These are phyloP conservation scores for Ptychoptera albimana DNA, from an alignment of 2,888 invertebrate species.

Conservation along the genomic window DNA sequence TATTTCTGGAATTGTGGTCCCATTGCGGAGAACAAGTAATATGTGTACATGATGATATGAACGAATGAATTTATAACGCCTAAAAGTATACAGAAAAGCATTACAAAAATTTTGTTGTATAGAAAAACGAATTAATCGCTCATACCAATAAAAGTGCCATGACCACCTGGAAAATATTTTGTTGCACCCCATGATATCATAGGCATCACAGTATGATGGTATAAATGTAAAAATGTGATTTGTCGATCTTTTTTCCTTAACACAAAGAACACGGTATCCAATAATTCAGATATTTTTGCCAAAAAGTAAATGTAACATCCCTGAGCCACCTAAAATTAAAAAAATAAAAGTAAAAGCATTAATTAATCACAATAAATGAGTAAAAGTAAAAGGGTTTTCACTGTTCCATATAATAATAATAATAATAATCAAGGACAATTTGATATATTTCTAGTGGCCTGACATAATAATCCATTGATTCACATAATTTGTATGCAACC, in stretches of 20 bases:
- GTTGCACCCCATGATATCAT: constrained; percentile 86
- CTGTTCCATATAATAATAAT: too few species aligned
- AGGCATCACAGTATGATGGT: constrained; percentile 92
- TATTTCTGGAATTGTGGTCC: constrained; percentile 77
- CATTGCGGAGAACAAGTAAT: constrained; percentile 77
- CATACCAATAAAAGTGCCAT: constrained; percentile 64
- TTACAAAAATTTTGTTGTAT: too few species aligned
- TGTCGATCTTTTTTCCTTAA: constrained; percentile 81
- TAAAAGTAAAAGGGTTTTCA: too few species aligned
- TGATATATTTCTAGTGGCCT: too few species aligned
- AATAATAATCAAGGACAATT: too few species aligned
- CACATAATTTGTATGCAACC: too few species aligned
- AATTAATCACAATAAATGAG: too few species aligned
- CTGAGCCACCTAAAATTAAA: constrained; percentile 38
- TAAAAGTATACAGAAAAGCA: constrained; percentile 10
- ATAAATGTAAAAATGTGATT: constrained; percentile 79
- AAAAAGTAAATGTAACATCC: constrained; percentile 75
- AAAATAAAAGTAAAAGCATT: background rate
- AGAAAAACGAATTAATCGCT: constrained; percentile 22
- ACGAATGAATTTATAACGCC: constrained; percentile 84
- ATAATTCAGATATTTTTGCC: constrained; percentile 76
- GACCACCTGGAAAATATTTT: constrained; percentile 75
- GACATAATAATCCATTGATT: too few species aligned
- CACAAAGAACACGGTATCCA: constrained; percentile 88
- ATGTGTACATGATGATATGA: constrained; percentile 88